A percentile compares a stretch with the other conserved stretches of the same genome.
These are phyloP conservation scores for Drosophila birchii DNA, from an alignment of 2,888 invertebrate species.

Conservation along the genomic window DNA sequence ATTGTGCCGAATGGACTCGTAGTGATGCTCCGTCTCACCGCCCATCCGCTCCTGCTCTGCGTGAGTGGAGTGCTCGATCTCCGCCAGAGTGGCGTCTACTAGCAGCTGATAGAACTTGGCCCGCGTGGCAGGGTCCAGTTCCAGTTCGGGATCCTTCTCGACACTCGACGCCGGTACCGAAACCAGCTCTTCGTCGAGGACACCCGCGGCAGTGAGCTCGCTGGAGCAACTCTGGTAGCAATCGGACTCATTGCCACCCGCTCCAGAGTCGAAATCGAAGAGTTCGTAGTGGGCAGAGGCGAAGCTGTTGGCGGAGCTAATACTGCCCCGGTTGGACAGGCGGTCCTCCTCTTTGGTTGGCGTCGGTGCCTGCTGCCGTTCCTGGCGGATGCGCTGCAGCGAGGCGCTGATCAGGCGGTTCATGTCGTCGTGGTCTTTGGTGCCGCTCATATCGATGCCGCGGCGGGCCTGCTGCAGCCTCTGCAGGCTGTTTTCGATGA, in stretches of 20 bases:
- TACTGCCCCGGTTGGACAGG: conserved; percentile 86
- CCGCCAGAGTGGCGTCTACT: conserved; percentile 89
- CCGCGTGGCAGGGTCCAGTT: conserved; percentile 87
- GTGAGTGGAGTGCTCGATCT: conserved; percentile 88
- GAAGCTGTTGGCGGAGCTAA: conserved; percentile 86
- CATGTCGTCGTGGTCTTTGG: conserved; percentile 85
- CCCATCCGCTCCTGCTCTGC: conserved; percentile 84
- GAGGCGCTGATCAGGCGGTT: conserved; percentile 84
- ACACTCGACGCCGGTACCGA: not conserved
- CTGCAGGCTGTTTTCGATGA: conserved; percentile 89
- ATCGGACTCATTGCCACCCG: conserved; percentile 87
- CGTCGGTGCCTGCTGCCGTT: conserved; percentile 67
- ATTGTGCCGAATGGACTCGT: conserved; percentile 88
- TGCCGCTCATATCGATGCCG: conserved; percentile 83
- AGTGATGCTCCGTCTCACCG: conserved; percentile 87
- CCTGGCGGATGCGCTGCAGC: conserved; percentile 83
- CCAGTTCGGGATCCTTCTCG: conserved; percentile 25
- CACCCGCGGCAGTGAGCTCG: conserved; percentile 88
- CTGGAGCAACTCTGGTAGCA: conserved; percentile 90
- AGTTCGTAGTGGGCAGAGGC: conserved; percentile 90
- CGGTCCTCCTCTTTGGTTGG: conserved; percentile 85
- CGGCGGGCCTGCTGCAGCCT: conserved; percentile 85
- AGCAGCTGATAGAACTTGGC: conserved; percentile 91
- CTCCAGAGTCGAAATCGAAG: conserved; percentile 87
- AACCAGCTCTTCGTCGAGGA: conserved; percentile 85